These are phyloP conservation scores for Solenopsis invicta DNA, from an alignment of 1,140 invertebrate genomes.

Conservation along the genomic window DNA sequence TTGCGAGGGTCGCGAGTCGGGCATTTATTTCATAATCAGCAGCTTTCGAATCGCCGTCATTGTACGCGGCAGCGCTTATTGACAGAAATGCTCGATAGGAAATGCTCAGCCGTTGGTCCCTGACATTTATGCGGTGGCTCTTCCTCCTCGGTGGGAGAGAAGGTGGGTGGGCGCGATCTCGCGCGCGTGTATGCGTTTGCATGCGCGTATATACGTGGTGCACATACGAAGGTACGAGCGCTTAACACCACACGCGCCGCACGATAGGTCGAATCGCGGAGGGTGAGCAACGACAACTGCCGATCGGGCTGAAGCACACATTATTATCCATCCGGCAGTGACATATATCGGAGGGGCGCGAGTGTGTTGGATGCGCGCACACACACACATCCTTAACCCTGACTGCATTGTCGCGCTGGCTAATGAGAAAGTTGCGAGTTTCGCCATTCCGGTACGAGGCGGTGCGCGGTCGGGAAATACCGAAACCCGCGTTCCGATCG, in stretches of 20 bases:
- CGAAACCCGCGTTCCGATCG: slow-evolving; percentile 62
- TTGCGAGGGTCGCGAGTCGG: slow-evolving; percentile 68
- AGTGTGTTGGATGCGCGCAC: slow-evolving; percentile 26
- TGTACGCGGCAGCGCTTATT: slow-evolving; percentile 81
- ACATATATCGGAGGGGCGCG: slow-evolving; percentile 51
- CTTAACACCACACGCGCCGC: slow-evolving; percentile 46
- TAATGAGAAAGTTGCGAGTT: slow-evolving; percentile 85
- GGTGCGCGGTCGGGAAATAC: slow-evolving; percentile 67
- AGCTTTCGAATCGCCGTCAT: slow-evolving; percentile 82
- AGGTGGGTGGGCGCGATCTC: background rate
- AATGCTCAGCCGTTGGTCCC: slow-evolving; percentile 83
- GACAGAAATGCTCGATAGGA: slow-evolving; percentile 85
- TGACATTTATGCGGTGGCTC: slow-evolving; percentile 82
- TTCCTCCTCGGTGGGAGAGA: slow-evolving; percentile 60
- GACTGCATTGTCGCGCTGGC: slow-evolving; percentile 81
- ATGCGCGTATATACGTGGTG: slow-evolving; percentile 56
- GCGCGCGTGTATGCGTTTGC: background rate
- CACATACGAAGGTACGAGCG: slow-evolving; percentile 42
- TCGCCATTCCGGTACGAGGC: slow-evolving; percentile 65
- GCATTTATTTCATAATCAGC: slow-evolving; percentile 84
- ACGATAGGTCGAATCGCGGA: slow-evolving; percentile 58
- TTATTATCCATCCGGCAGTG: slow-evolving; percentile 79
- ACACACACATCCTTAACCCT: slow-evolving; percentile 68
- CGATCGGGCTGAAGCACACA: slow-evolving; percentile 81
- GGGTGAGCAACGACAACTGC: slow-evolving; percentile 75